phyloP scores from a whole-genome alignment of 1,140 invertebrate genomes.

The Eumaeus atala region DNA sequence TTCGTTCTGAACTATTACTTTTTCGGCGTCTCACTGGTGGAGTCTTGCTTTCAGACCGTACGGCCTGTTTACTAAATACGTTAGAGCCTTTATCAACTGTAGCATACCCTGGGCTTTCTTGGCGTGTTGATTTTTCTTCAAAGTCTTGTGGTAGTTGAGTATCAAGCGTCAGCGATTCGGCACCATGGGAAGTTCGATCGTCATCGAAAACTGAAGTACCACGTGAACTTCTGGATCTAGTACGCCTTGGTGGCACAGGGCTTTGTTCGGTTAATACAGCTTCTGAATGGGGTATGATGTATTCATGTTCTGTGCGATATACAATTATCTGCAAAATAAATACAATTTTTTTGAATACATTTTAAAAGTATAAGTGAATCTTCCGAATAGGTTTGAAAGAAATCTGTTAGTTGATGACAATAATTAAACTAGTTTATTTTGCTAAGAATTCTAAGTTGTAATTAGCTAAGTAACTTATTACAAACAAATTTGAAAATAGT shows the following conservation, averaged over 20 bases:
- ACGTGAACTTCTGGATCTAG: slow-evolving; percentile 74
- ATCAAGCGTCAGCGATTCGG: slow-evolving; percentile 77
- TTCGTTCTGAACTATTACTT: slow-evolving; percentile 72
- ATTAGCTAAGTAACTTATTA: no score
- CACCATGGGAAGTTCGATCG: slow-evolving; percentile 81
- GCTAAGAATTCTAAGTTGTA: no score
- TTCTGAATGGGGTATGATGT: slow-evolving; percentile 74
- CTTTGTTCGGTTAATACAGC: slow-evolving; percentile 59
- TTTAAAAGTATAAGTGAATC: no score
- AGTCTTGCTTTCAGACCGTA: slow-evolving; percentile 58
- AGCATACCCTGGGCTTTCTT: slow-evolving; percentile 79
- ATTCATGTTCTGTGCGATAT: slow-evolving; percentile 78
- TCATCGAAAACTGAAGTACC: slow-evolving; percentile 78
- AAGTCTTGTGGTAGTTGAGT: slow-evolving; percentile 58
- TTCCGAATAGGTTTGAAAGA: no score
- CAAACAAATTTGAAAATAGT: no score
- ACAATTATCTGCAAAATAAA: slow-evolving; percentile 74
- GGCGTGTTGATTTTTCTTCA: slow-evolving; percentile 67
- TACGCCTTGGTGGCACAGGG: slow-evolving; percentile 61
- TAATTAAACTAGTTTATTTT: no score
- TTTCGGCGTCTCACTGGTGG: slow-evolving; percentile 52
- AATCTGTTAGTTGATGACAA: no score
- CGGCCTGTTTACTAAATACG: slow-evolving; percentile 36
- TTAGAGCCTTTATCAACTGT: slow-evolving; percentile 76
- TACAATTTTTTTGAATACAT: slow-evolving; percentile 2